Evolutionary conservation across 2,888 invertebrate species (phyloP).

Genomic region (Hanleya hanleyi): DNA sequence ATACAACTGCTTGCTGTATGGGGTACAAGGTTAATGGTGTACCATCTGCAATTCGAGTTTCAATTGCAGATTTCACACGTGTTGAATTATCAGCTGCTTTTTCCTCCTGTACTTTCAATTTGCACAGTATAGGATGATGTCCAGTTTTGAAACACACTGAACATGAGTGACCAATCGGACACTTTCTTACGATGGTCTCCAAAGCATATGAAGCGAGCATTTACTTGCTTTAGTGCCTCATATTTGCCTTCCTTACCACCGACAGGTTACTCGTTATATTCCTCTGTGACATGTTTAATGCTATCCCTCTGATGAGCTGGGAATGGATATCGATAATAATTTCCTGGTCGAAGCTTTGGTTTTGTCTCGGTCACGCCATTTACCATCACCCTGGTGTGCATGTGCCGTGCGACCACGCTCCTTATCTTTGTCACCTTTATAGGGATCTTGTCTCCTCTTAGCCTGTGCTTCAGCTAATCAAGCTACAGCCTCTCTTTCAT

Average conservation of each 20-base stretch:
- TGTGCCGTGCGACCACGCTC: no score
- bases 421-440: not conserved
- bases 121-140: not conserved
- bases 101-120: not conserved
- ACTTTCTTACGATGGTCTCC: not conserved
- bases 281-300: not conserved
- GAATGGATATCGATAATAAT: not conserved
- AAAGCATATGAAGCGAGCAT: not conserved
- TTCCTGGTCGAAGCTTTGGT: not conserved
- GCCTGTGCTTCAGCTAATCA: not conserved
- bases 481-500: not conserved
- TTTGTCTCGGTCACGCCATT: not conserved
- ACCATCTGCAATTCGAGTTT: not conserved
- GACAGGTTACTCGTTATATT: not conserved
- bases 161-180: not conserved
- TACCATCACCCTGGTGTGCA: not conserved
- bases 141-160: not conserved
- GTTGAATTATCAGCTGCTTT: not conserved
- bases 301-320: not conserved
- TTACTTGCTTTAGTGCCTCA: not conserved
- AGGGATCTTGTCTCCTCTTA: no score
- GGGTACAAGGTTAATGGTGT: not conserved
- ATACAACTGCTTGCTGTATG: not conserved
- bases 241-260: not conserved
- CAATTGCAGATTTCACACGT: not conserved